These are phyloP conservation scores for Acanthococcus lagerstroemiae DNA, from an alignment of 2,888 invertebrate genomes.

Conservation along the genomic window DNA sequence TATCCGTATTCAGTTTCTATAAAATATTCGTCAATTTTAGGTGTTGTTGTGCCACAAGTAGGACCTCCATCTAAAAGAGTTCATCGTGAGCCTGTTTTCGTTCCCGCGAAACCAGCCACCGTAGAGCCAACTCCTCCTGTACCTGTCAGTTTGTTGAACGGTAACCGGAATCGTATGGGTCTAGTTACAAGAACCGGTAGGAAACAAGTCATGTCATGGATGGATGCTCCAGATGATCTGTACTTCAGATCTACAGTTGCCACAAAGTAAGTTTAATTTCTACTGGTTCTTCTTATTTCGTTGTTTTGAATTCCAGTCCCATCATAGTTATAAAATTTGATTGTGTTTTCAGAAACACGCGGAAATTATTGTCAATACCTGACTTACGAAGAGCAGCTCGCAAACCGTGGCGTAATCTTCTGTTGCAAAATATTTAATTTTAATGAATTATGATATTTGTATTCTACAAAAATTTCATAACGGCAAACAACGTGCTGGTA, in stretches of 20 bases:
- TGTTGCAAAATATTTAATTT: constrained; percentile 12
- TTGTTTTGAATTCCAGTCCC: neutral
- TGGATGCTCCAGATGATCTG: constrained; percentile 95
- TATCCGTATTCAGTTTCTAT: neutral
- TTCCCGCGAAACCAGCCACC: neutral
- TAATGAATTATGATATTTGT: neutral
- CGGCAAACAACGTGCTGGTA: neutral
- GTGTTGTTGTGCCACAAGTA: constrained; percentile 21
- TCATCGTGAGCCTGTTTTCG: constrained; percentile 33
- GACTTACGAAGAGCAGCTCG: constrained; percentile 75
- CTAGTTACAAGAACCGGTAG: constrained; percentile 53
- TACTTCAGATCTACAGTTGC: constrained; percentile 85
- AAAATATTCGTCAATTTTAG: neutral
- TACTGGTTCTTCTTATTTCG: neutral
- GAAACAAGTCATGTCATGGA: constrained; percentile 93
- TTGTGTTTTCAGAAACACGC: constrained; percentile 56
- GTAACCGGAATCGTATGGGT: constrained; percentile 24
- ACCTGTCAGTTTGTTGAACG: constrained; percentile 20
- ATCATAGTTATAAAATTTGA: neutral
- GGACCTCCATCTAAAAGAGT: constrained; percentile 68
- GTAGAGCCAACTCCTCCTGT: constrained; percentile 16
- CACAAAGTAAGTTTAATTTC: constrained; percentile 66
- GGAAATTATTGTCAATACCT: constrained; percentile 66
- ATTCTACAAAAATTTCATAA: neutral
- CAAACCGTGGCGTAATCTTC: constrained; percentile 59